These are phyloP conservation scores for Adelognathus sp. DNA, from an alignment of 2,888 invertebrate species.

Conservation along the genomic window DNA sequence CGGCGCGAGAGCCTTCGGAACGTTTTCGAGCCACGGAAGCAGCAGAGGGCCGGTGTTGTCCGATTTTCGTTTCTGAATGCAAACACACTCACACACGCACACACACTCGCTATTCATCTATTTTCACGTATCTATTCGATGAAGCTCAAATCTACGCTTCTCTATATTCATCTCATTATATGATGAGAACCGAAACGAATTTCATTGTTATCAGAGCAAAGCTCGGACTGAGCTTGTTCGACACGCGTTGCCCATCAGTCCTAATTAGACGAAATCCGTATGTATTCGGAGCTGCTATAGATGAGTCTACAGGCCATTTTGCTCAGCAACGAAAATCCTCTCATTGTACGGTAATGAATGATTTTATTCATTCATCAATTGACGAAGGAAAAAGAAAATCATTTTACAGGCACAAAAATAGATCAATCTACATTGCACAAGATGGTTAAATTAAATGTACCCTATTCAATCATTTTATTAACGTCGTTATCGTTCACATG, in stretches of 20 bases:
- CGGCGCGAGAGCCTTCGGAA: slow-evolving; percentile 46
- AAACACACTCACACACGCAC: not conserved
- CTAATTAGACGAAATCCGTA: slow-evolving; percentile 53
- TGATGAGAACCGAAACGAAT: slow-evolving; percentile 14
- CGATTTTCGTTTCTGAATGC: not conserved
- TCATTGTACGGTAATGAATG: too few relatives aligned
- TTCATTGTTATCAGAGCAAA: slow-evolving; percentile 43
- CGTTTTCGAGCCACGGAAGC: not conserved
- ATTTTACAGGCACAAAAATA: too few relatives aligned
- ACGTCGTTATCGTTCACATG: too few relatives aligned
- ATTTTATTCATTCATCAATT: too few relatives aligned
- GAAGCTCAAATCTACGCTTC: slow-evolving; percentile 4
- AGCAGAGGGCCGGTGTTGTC: not conserved
- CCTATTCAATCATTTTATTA: too few relatives aligned
- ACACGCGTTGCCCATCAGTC: slow-evolving; percentile 43
- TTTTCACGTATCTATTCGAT: slow-evolving; percentile 35
- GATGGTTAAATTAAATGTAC: too few relatives aligned
- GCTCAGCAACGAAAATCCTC: too few relatives aligned
- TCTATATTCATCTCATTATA: slow-evolving; percentile 12
- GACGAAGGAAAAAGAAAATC: too few relatives aligned
- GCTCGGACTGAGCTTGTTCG: slow-evolving; percentile 21
- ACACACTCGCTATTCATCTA: not conserved
- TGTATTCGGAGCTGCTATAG: too few relatives aligned
- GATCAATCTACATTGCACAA: too few relatives aligned
- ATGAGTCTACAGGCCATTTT: too few relatives aligned